Base-by-base conservation (phyloP, 2,113 vertebrate genomes). In the Otocyon megalotis region DNA sequence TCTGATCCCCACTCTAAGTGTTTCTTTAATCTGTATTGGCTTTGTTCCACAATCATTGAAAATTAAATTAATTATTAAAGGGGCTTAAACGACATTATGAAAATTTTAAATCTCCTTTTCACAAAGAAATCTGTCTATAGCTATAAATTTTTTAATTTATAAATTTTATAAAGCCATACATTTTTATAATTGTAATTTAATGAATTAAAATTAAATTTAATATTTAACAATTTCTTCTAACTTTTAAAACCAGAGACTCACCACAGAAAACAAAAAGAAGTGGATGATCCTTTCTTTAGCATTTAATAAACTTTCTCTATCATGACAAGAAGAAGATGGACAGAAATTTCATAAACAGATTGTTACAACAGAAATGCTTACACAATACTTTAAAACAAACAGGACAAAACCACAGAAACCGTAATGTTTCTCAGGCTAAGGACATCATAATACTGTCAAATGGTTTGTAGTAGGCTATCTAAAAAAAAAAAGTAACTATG, bases 221-320 rank as follows among this genome's bases (percentile, higher is more conserved):
- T 35, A 71, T 77, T 50, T 77, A 74, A 65, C 72, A 65, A 77
- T 90, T 94, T 71, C 37, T 72, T 97, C 82, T 81, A 85, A 90
- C 77, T 93, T 79, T 89, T 76, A 89, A 93, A 94, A 69, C 94
- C 35, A 82, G 37, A 74, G n/a, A 67, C 37, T 82, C 8, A 93
- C 60, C 9, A 72, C 79, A 65, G 92, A 87, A 93, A 94, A 93
- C 24, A 83, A 71, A 76, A 81, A 77, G 19, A 96, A 9, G n/a
- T 37, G 3, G 10, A 82, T 50, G 72, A 74, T 79, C 14, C 7
- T 77, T 76, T 48, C 82, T 28, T 82, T 72, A 79, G 26, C 37
- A 91, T 80, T 97, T 95, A 96, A 95, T 79, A 90, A 90, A 71
- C 30, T 35, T 77, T 76, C 50, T 79, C 24, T 67, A 54, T 54